Conservation (phyloP, 2,888 invertebrate genomes). For the Drosophila affinis region DNA sequence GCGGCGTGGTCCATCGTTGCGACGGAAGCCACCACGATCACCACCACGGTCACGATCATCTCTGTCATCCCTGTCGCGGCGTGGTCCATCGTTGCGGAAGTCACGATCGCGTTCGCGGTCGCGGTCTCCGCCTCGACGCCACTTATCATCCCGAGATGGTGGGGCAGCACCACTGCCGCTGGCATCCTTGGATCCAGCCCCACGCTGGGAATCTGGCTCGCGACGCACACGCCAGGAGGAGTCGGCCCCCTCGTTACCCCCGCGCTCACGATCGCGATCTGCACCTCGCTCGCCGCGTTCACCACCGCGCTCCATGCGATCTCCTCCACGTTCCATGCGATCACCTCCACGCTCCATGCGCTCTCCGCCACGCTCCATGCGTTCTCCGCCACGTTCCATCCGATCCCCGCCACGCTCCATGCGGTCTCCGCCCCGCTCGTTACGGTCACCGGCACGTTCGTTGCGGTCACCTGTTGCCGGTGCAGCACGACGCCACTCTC, state of each 20-base stretch:
- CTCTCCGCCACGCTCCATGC: constrained; percentile 34
- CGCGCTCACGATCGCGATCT: constrained; percentile 48
- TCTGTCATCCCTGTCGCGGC: constrained; percentile 47
- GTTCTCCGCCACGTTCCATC: constrained; percentile 35
- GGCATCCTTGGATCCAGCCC: constrained; percentile 31
- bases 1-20: constrained; percentile 59
- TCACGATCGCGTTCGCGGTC: constrained; percentile 67
- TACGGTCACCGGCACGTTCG: constrained; percentile 57
- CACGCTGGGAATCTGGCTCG: constrained; percentile 68
- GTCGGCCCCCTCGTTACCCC: constrained; percentile 64
- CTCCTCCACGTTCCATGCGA: constrained; percentile 26
- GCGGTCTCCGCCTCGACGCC: constrained; percentile 62
- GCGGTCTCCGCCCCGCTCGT: constrained; percentile 55
- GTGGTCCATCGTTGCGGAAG: constrained; percentile 59
- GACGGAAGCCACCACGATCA: constrained; percentile 44
- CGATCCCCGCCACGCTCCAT: constrained; percentile 56
- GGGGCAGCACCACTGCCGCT: constrained; percentile 53
- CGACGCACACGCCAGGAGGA: constrained; percentile 80
- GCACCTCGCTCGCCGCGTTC: background rate
- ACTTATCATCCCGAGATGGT: constrained; percentile 61
- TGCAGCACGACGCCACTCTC: constrained; percentile 70
- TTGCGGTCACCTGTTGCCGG: constrained; percentile 56
- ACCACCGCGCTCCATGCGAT: background rate
- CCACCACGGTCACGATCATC: constrained; percentile 48
- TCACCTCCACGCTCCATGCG: constrained; percentile 31